These are phyloP conservation scores for Natator depressus DNA, from an alignment of 2,113 vertebrate species.

Conservation along the genomic window DNA sequence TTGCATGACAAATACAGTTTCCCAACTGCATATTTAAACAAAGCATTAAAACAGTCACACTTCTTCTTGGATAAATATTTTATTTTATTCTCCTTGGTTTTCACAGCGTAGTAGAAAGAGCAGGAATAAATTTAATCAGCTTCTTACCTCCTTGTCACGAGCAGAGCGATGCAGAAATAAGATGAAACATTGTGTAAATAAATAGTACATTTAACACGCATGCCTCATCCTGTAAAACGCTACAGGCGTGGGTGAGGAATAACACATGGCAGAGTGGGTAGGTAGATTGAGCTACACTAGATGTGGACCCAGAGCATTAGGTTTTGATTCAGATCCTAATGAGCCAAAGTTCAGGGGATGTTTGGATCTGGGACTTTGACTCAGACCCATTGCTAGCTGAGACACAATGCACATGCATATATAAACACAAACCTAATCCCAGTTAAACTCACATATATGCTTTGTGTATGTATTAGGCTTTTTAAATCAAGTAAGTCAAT, in stretches of 20 bases:
- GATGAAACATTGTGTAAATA: slow-evolving; percentile 64
- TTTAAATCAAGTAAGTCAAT: background rate
- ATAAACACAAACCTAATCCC: background rate
- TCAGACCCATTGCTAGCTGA: background rate
- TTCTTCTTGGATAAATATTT: slow-evolving; percentile 70
- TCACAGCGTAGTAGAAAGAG: slow-evolving; percentile 35
- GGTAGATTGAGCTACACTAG: slow-evolving; percentile 8
- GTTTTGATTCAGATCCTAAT: background rate
- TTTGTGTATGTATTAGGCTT: background rate
- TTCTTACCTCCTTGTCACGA: slow-evolving; percentile 49
- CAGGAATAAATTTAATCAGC: slow-evolving; percentile 58
- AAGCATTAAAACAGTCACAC: slow-evolving; percentile 56
- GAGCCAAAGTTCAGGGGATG: background rate
- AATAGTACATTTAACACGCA: slow-evolving; percentile 54
- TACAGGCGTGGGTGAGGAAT: background rate
- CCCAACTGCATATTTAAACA: slow-evolving; percentile 65
- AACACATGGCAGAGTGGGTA: background rate
- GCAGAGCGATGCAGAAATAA: slow-evolving; percentile 50
- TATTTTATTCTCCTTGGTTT: slow-evolving; percentile 51
- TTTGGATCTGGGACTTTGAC: background rate
- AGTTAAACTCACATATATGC: background rate
- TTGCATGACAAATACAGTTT: slow-evolving; percentile 62
- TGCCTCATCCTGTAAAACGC: slow-evolving; percentile 43
- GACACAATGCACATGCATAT: background rate
- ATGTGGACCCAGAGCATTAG: background rate